A percentile compares a stretch with the other conserved stretches of the same genome.
These are phyloP conservation scores for Lates calcarifer DNA, from an alignment of 2,113 vertebrate species.

Conservation along the genomic window DNA sequence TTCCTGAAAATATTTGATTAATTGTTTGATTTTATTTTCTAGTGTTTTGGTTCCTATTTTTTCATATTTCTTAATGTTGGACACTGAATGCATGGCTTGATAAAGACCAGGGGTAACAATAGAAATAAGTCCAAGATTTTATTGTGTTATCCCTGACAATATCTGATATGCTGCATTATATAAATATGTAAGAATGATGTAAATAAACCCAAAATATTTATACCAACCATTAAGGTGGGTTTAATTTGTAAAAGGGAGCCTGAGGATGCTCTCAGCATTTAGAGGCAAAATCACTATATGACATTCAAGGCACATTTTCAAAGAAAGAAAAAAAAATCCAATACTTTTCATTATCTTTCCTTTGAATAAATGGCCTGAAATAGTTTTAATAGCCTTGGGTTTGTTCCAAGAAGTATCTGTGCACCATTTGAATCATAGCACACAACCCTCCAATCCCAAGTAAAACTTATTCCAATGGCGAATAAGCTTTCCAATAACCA, in stretches of 20 bases:
- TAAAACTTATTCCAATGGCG: not conserved
- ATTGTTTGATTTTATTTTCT: not conserved
- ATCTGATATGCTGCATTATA: not conserved
- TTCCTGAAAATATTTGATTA: no score
- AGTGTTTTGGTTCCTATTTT: not conserved
- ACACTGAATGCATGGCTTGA: not conserved
- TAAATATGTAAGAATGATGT: not conserved
- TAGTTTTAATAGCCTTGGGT: constrained; percentile 42
- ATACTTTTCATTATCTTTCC: constrained; percentile 11
- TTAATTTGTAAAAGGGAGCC: constrained; percentile 8
- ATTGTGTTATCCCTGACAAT: not conserved
- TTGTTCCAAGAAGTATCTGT: constrained; percentile 1
- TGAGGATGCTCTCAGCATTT: not conserved
- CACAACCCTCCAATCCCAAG: not conserved
- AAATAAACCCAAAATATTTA: not conserved
- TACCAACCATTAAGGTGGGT: not conserved
- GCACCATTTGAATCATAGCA: constrained; percentile 1
- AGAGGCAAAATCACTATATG: not conserved
- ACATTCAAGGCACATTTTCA: constrained; percentile 5
- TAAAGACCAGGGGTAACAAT: not conserved
- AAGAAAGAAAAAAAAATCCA: constrained; percentile 1
- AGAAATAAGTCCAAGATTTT: not conserved
- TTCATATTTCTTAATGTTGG: not conserved
- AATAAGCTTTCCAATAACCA: constrained; percentile 15
- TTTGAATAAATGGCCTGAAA: constrained; percentile 32